Evolutionary conservation across 1,140 invertebrate genomes (phyloP), one percentile per base, ranked within the genome.

Genomic region (Leptinotarsa lineolata): DNA sequence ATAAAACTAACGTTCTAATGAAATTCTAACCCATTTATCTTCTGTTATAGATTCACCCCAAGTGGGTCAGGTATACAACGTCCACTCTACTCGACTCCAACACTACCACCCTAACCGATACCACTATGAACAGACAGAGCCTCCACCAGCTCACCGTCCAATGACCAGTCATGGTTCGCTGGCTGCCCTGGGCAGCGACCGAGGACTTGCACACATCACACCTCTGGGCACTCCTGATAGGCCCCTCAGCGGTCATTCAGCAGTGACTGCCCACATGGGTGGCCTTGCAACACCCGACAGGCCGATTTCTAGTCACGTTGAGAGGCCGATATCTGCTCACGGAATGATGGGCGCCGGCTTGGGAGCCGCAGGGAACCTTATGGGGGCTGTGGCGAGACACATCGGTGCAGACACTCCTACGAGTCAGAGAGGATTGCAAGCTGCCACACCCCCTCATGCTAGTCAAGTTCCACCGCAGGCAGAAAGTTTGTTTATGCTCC

Each of bases 401-500:
- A 85, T 87, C 15, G 83, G 87, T 5, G 86, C 86, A 0, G 84
- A 88, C 2, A 86, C 88, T 0, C 87, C 87, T 4, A 85, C 88
- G 20, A 83, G 85, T 69, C 87, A 88, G 59, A 84, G 88, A 20
- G 88, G 87, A 66, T 85, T 88, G 58, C 88, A 88, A 78, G 87
- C 88, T 3, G 86, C 88, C 45, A 90, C 89, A 63, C 92, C 93
- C 74, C 91, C 92, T 44, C 91, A 93, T 81, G 89, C 90, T 18
- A 89, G 89, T 78, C 92, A 92, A 84, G 91, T 92, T 46, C 90
- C 89, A 68, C 90, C 91, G 46, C 92, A 93, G 81, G 92, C 91
- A 12, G 93, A 95, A 83, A 92, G 92, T 21, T 86, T 95, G 64
- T 88, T 92, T 63, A 93, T 91, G 86, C 83, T 95, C 20, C 85